Base-by-base conservation (phyloP, 2,888 invertebrate genomes). In the Thecophora atra region DNA sequence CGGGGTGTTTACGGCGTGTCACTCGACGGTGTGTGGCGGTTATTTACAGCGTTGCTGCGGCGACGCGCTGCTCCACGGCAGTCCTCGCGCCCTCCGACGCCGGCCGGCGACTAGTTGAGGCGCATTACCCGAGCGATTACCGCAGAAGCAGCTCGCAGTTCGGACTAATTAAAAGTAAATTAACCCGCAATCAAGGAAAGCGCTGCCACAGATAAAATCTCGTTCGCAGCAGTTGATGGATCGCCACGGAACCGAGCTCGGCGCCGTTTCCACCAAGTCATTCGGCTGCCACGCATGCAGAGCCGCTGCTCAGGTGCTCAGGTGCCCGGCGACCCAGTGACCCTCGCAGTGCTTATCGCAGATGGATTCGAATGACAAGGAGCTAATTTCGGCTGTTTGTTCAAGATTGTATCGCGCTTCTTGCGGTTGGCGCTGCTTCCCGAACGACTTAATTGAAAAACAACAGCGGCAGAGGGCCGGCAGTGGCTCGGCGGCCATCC, bases 91-190 rank as follows among this genome's bases (percentile, higher is more conserved):
- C n/a, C n/a, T n/a, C n/a, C n/a, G n/a, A n/a, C n/a, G n/a, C n/a
- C n/a, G n/a, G n/a, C n/a, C n/a, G n/a, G n/a, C n/a, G n/a, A n/a
- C n/a, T n/a, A n/a, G n/a, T n/a, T n/a, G n/a, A n/a, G n/a, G n/a
- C 17, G 47, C 6, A 47, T 47, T 47, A 15, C 2, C 17, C 13
- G 8, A 11, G 47, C 13, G 47, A 1, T 37, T 11, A 37, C 37
- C 11, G 37, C 11, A 37, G 37, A 37, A 37, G 37, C 11, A 37
- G 7, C 11, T 37, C 37, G n/a, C 11, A 37, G 11, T 37, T 37
- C 2, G 6, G 37, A 47, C 77, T 79, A 81, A 81, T 81, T 81
- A 81, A 81, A 81, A 81, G 76, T 80, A 77, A 81, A 82, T 81
- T 82, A 81, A 52, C 47, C 42, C 60, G 70, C 70, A 65, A 70